Conservation (phyloP, 1,140 invertebrate genomes). For the Camponotus vicinus region DNA sequence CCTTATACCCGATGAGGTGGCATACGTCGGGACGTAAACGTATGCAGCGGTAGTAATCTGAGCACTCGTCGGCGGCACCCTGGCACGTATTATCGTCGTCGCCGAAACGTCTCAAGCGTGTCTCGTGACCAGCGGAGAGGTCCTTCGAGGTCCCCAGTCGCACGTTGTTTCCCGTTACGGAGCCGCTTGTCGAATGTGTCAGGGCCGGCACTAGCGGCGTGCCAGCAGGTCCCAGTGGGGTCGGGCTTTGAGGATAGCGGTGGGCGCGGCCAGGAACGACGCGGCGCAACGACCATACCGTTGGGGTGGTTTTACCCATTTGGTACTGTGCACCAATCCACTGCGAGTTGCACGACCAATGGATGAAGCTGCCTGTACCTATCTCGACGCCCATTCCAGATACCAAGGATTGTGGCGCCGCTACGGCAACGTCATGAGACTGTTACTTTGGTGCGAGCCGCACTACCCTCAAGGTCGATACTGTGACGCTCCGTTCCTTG, state of each 20-base stretch:
- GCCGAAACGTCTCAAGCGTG: slow-evolving; percentile 69
- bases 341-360: slow-evolving; percentile 65
- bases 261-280: slow-evolving; percentile 73
- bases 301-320: slow-evolving; percentile 47
- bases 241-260: slow-evolving; percentile 71
- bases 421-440: slow-evolving; percentile 73
- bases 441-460: slow-evolving; percentile 81
- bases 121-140: slow-evolving; percentile 72
- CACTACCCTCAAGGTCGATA: slow-evolving; percentile 45
- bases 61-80: slow-evolving; percentile 53
- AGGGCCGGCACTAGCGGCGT: slow-evolving; percentile 83
- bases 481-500: slow-evolving; percentile 20
- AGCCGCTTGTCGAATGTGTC: slow-evolving; percentile 87
- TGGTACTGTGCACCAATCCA: slow-evolving; percentile 74
- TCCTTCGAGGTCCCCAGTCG: slow-evolving; percentile 83
- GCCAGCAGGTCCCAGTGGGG: slow-evolving; percentile 84
- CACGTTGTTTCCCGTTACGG: slow-evolving; percentile 86
- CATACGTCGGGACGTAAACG: slow-evolving; percentile 26
- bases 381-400: slow-evolving; percentile 64
- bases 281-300: slow-evolving; percentile 63
- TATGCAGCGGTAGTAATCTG: slow-evolving; percentile 64
- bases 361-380: slow-evolving; percentile 7
- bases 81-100: slow-evolving; percentile 68
- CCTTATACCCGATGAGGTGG: slow-evolving; percentile 34
- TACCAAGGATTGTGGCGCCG: slow-evolving; percentile 81